These are phyloP conservation scores for Coreius guichenoti DNA, from an alignment of 2,797 vertebrate species.

Conservation along the genomic window DNA sequence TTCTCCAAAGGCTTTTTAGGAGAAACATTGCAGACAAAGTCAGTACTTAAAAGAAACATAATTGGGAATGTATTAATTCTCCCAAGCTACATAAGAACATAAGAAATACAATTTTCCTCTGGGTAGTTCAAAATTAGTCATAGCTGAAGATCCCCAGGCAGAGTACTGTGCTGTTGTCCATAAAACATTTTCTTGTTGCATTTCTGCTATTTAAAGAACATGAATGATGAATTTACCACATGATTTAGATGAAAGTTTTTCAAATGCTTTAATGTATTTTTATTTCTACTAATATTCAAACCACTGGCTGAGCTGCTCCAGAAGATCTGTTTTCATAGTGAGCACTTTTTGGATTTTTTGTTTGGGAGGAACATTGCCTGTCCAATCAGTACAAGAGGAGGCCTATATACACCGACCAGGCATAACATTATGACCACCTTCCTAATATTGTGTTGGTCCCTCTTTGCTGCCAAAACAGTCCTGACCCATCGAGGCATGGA, in stretches of 20 bases:
- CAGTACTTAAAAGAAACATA: not conserved
- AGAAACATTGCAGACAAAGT: conserved; percentile 3
- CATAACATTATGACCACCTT: too few relatives aligned
- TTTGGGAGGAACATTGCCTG: too few relatives aligned
- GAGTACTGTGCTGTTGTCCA: not conserved
- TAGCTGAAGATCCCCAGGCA: not conserved
- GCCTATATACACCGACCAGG: too few relatives aligned
- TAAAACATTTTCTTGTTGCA: not conserved
- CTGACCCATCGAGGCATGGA: too few relatives aligned
- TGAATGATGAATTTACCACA: conserved; percentile 22
- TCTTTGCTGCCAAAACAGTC: too few relatives aligned
- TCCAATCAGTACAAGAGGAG: too few relatives aligned
- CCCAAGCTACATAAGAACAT: not conserved
- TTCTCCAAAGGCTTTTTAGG: not conserved
- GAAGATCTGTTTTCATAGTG: conserved; percentile 41
- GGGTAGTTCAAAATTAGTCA: not conserved
- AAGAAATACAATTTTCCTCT: not conserved
- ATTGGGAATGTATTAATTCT: not conserved
- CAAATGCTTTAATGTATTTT: conserved; percentile 12
- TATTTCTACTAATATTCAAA: conserved; percentile 38
- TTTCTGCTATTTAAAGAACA: conserved; percentile 13
- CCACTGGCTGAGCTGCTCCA: conserved; percentile 17
- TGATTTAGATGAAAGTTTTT: conserved; percentile 41
- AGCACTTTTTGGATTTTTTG: conserved; percentile 33
- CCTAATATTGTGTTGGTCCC: too few relatives aligned